Base-by-base conservation (phyloP, 2,888 invertebrate species). In the Sesia bembeciformis region DNA sequence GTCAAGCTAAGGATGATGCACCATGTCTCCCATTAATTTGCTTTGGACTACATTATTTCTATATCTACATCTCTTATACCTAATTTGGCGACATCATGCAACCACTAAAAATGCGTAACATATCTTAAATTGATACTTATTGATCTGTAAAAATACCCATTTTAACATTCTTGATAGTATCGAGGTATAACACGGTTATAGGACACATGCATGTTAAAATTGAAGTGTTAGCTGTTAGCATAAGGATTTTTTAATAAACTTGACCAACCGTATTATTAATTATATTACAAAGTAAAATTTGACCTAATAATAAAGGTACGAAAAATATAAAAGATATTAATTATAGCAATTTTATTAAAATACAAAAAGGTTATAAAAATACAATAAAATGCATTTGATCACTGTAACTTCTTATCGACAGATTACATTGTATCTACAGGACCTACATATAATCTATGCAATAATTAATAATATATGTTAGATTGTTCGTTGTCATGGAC, bases 1-100 rank as follows among this genome's bases (percentile, higher is more conserved):
- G 71, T 60, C 68, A 86, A 88, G 88, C 88, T 65, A 71, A 80
- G 78, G 81, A 85, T 75, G 76, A 89, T 89, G 89, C 89, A 89
- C 89, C 89, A 86, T 89, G 89, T 89, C 89, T 89, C 89, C 89
- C 89, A 86, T 84, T 87, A 83, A 79, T 81, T 84, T 83, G 77
- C 74, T 73, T 63, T 61, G 52, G 59, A 23, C 78, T 74, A 80
- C 76, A 63, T 62, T 71, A 72, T 65, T 65, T 67, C 72, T 78
- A 76, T 64, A 59, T 50, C 68, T 66, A 62, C 55, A 49, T 54
- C 68, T 68, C 70, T 62, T 58, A 56, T 55, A 55, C 40, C 56
- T 56, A 41, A 66, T 67, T 42, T 42, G 1, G 7, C 1, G 66
- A 62, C 70, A 70, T 62, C 84, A 84, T 83, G 84, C 84, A 72